These are phyloP conservation scores for Catotricha subobsoleta DNA, from an alignment of 2,888 invertebrate genomes.

Conservation along the genomic window DNA sequence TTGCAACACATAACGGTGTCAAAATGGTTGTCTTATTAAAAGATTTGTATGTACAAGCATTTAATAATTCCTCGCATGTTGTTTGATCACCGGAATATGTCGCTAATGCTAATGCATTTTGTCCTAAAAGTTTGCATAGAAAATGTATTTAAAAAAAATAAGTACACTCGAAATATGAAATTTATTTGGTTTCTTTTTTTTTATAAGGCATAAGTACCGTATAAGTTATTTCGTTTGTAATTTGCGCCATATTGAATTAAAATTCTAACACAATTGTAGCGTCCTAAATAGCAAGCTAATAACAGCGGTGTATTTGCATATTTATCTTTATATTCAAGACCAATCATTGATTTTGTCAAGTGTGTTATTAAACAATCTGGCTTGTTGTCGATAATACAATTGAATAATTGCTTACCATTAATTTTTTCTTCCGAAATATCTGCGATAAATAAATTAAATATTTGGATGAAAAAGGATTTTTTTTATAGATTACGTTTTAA, in stretches of 20 bases:
- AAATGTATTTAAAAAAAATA: background rate
- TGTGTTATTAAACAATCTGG: too few relatives aligned
- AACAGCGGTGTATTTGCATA: conserved; percentile 26
- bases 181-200: background rate
- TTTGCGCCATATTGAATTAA: conserved; percentile 18
- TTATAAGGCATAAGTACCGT: conserved; percentile 14
- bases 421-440: too few relatives aligned
- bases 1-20: background rate
- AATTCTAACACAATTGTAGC: conserved; percentile 16
- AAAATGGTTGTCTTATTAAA: background rate
- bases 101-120: conserved; percentile 26
- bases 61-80: background rate
- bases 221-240: conserved; percentile 22
- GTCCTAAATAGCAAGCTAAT: conserved; percentile 22
- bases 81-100: conserved; percentile 18
- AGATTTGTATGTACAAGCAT: background rate
- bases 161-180: background rate
- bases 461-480: too few relatives aligned
- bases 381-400: too few relatives aligned
- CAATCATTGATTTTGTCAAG: too few relatives aligned
- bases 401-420: too few relatives aligned
- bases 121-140: conserved; percentile 15
- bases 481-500: too few relatives aligned
- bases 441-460: too few relatives aligned
- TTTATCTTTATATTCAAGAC: conserved; percentile 21